Base-by-base conservation (phyloP, 2,797 vertebrate genomes). In the Eremophila alpestris region DNA sequence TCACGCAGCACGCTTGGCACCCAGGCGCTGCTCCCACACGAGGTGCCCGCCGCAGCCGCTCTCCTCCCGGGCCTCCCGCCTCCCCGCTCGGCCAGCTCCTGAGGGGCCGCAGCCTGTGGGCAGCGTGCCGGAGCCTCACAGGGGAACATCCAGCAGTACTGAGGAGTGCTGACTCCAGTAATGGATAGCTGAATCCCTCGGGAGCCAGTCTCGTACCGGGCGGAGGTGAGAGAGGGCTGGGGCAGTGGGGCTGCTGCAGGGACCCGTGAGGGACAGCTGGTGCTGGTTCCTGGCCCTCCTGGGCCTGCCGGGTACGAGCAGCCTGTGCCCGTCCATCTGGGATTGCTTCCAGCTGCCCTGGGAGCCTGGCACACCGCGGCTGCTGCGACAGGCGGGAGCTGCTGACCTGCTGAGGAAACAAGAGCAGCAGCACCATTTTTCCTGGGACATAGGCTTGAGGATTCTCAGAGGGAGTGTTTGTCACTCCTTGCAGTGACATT, bases 1-100 rank as follows among this genome's bases (percentile, higher is more conserved):
- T 29, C 51, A 5, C 2, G 2, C 12, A 1, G 10, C 5, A 0
- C 0, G 9, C 19, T 56, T 34, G 19, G 38, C 0, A 1, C 5
- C 6, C 43, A 19, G n/a, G 21, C 26, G 0, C 38, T 14, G 34
- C 16, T 46, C n/a, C 22, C 22, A 18, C 30, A 16, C 4, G 4
- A 1, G 0, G n/a, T 7, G 43, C 8, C 18, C 5, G 32, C 4
- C 4, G 38, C 1, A 2, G 32, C 21, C 5, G 15, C 9, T 10
- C 16, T 68, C 15, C 41, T 13, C 11, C 30, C 0, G 2, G 17
- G 15, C 8, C 51, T 11, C 3, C 3, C 0, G 5, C 16, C 21
- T 40, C 5, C 15, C 10, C 29, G 5, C 24, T 7, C 1, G 1
- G 30, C 7, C 23, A 3, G 5, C 3, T 46, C 30, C 41, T 34